Conservation (phyloP, 2,888 invertebrate genomes). For the Drosophila meridiana region DNA sequence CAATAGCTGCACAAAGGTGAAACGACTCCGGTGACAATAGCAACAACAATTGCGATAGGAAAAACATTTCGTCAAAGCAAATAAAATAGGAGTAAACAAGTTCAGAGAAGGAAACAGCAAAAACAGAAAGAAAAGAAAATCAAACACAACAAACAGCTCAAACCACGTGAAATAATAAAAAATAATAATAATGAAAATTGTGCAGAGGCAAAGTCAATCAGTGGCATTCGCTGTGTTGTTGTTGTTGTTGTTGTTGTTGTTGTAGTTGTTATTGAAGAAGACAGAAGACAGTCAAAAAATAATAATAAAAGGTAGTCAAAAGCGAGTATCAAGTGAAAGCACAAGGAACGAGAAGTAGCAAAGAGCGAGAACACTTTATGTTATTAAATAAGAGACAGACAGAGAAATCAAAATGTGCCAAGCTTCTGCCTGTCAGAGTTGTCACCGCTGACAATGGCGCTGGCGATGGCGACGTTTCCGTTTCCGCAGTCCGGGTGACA, state of each 20-base stretch:
- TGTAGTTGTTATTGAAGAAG: slow-evolving; percentile 20
- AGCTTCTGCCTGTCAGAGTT: slow-evolving; percentile 38
- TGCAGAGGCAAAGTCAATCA: slow-evolving; percentile 72
- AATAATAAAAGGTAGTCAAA: slow-evolving; percentile 45
- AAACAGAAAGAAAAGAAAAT: not conserved
- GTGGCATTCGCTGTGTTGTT: slow-evolving; percentile 48
- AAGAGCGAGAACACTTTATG: slow-evolving; percentile 65
- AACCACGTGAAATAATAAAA: slow-evolving; percentile 35
- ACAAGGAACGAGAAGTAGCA: slow-evolving; percentile 32
- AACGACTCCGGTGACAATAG: slow-evolving; percentile 31
- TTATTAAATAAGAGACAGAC: slow-evolving; percentile 71
- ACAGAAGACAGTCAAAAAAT: slow-evolving; percentile 55
- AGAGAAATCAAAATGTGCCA: slow-evolving; percentile 53
- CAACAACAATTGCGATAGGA: slow-evolving; percentile 52
- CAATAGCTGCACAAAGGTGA: slow-evolving; percentile 51
- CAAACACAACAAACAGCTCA: slow-evolving; percentile 7
- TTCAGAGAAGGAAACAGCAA: slow-evolving; percentile 15
- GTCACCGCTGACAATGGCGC: slow-evolving; percentile 58
- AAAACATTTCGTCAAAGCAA: slow-evolving; percentile 63
- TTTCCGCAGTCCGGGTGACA: slow-evolving; percentile 55
- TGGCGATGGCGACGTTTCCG: slow-evolving; percentile 50
- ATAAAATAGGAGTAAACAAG: slow-evolving; percentile 60
- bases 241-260: slow-evolving; percentile 29
- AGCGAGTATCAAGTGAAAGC: slow-evolving; percentile 34
- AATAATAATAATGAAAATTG: slow-evolving; percentile 70